A percentile compares a stretch with the other conserved stretches of the same genome.
phyloP scores from a whole-genome alignment of 2,797 vertebrate species.

The Rhinatrema bivittatum region DNA sequence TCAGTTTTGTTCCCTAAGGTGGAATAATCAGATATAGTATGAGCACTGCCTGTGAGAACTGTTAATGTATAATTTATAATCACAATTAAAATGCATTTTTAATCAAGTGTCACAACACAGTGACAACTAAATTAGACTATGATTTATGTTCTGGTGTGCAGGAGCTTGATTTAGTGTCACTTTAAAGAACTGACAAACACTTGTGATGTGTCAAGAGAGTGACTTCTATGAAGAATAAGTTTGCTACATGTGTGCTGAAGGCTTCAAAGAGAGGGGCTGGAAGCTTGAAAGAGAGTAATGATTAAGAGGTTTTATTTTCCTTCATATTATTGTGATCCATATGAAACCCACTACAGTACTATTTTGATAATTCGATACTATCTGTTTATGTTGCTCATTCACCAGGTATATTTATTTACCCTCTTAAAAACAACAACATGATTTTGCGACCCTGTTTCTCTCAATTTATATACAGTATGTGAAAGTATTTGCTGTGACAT shows the following conservation, averaged over 20 bases:
- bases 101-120: conserved; percentile 65
- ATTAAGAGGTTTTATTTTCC: no score
- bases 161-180: conserved; percentile 55
- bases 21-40: conserved; percentile 49
- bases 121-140: conserved; percentile 67
- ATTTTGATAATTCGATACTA: no score
- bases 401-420: no score
- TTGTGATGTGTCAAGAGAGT: conserved; percentile 29
- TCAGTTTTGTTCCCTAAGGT: conserved; percentile 24
- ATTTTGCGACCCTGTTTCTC: no score
- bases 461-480: no score
- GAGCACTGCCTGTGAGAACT: conserved; percentile 55
- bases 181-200: conserved; percentile 51
- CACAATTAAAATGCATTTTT: conserved; percentile 71
- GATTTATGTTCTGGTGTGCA: conserved; percentile 58
- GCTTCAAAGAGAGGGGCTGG: conserved; percentile 24
- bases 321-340: no score
- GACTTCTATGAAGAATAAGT: conserved; percentile 37
- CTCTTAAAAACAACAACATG: no score
- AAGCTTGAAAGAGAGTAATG: no score
- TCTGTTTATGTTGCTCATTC: no score
- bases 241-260: conserved; percentile 26
- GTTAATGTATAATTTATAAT: conserved; percentile 68
- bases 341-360: no score
- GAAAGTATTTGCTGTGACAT: no score